Percentiles rank a stretch among this genome's conserved stretches.
phyloP scores from a whole-genome alignment of 2,888 invertebrate genomes.

The Andrena flavipes region DNA sequence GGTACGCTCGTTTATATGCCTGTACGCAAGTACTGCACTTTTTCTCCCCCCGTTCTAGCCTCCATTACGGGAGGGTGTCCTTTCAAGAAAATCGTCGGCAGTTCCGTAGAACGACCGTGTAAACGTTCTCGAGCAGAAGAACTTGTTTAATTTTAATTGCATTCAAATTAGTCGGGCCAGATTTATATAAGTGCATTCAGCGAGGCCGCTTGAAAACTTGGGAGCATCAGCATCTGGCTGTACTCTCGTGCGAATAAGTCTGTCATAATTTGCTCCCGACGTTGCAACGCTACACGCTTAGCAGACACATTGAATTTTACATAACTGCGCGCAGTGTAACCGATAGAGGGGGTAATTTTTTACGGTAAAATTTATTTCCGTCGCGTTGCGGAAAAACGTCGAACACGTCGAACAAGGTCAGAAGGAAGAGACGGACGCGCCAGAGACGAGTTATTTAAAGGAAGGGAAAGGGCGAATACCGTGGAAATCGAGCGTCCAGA shows the following conservation, averaged over 20 bases:
- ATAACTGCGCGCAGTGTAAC: no score
- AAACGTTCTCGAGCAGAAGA: slow-evolving; percentile 47
- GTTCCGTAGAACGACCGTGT: slow-evolving; percentile 47
- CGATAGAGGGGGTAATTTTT: no score
- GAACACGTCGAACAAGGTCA: slow-evolving; percentile 24
- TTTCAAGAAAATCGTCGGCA: slow-evolving; percentile 49
- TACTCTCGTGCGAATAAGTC: neutral
- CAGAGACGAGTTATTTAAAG: slow-evolving; percentile 44
- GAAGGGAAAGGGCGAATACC: slow-evolving; percentile 57
- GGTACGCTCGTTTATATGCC: slow-evolving; percentile 60
- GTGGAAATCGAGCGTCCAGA: slow-evolving; percentile 67
- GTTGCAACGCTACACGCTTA: no score
- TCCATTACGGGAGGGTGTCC: slow-evolving; percentile 52
- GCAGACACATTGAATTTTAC: no score
- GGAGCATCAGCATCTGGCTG: neutral
- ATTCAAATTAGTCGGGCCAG: slow-evolving; percentile 20
- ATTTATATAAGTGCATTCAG: neutral
- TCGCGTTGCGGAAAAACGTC: slow-evolving; percentile 10
- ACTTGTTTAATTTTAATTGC: slow-evolving; percentile 42
- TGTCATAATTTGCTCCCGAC: neutral
- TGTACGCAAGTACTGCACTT: slow-evolving; percentile 54
- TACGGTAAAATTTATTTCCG: no score
- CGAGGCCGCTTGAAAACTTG: neutral
- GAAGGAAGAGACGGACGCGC: neutral
- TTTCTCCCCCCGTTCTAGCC: slow-evolving; percentile 23